Evolutionary conservation across 2,888 invertebrate species (phyloP).

Genomic region (Cheiracanthium punctorium): DNA sequence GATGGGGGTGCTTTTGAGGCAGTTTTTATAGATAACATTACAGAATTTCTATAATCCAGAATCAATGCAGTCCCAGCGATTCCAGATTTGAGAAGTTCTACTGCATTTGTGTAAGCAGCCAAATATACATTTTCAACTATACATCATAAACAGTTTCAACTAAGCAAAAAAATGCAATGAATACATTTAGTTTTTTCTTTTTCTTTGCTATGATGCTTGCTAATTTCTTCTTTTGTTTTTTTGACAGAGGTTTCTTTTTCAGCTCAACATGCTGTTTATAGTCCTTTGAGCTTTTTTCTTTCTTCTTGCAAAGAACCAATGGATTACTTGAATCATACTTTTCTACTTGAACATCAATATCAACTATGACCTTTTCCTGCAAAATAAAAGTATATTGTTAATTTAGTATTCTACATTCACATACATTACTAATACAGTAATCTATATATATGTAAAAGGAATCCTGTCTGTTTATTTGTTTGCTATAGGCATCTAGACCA

Average conservation of each 20-base stretch:
- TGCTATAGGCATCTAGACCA: neutral
- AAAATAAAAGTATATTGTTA: neutral
- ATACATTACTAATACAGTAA: neutral
- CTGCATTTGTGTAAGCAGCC: too few species aligned
- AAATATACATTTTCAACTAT: too few species aligned
- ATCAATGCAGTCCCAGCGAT: too few species aligned
- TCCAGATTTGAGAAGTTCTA: too few species aligned
- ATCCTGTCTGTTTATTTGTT: too few species aligned
- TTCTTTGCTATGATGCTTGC: conserved; percentile 92
- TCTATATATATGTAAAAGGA: neutral
- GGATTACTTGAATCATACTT: conserved; percentile 86
- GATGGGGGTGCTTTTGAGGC: too few species aligned
- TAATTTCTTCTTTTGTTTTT: conserved; percentile 89
- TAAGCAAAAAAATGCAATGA: neutral
- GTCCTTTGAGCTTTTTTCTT: conserved; percentile 83
- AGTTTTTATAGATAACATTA: too few species aligned
- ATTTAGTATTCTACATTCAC: neutral
- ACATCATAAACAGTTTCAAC: too few species aligned
- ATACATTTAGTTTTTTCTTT: conserved; percentile 90
- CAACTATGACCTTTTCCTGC: conserved; percentile 79
- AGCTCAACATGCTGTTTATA: conserved; percentile 65
- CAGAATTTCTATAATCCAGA: too few species aligned
- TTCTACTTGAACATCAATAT: conserved; percentile 79
- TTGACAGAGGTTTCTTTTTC: conserved; percentile 80
- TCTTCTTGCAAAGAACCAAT: conserved; percentile 87